Conservation (phyloP, 1,140 invertebrate species). For the Cryptotermes secundus region DNA sequence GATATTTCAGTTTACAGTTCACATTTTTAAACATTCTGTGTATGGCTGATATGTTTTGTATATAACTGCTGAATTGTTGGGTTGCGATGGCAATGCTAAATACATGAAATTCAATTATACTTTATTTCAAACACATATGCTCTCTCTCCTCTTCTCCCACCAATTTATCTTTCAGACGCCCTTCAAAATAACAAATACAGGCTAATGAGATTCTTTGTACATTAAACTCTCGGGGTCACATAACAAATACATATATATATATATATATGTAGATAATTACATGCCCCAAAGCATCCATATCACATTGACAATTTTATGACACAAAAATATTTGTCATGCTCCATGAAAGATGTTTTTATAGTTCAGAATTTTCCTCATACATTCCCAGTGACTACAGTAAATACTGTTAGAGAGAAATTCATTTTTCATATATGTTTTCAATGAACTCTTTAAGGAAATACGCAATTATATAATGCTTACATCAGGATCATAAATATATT, state of each 20-base stretch:
- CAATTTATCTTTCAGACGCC: background rate
- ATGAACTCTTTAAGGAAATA: too few relatives aligned
- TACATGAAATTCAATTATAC: background rate
- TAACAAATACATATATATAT: background rate
- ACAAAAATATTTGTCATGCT: too few relatives aligned
- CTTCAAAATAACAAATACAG: background rate
- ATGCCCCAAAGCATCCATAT: too few relatives aligned
- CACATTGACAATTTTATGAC: too few relatives aligned
- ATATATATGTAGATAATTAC: background rate
- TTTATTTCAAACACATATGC: constrained; percentile 2
- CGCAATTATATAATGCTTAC: too few relatives aligned
- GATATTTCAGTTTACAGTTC: background rate
- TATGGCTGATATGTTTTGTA: background rate
- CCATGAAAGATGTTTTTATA: too few relatives aligned
- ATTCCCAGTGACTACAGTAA: too few relatives aligned
- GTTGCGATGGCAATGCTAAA: background rate
- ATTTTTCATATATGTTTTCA: too few relatives aligned
- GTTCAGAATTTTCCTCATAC: too few relatives aligned
- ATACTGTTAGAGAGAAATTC: too few relatives aligned
- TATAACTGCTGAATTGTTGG: background rate
- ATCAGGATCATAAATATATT: too few relatives aligned
- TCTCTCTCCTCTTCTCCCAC: background rate
- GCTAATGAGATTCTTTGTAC: constrained; percentile 11
- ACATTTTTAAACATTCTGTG: background rate
- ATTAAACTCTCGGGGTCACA: background rate